Base-by-base conservation (phyloP, 2,888 invertebrate species). In the Yponomeuta plumbellus region DNA sequence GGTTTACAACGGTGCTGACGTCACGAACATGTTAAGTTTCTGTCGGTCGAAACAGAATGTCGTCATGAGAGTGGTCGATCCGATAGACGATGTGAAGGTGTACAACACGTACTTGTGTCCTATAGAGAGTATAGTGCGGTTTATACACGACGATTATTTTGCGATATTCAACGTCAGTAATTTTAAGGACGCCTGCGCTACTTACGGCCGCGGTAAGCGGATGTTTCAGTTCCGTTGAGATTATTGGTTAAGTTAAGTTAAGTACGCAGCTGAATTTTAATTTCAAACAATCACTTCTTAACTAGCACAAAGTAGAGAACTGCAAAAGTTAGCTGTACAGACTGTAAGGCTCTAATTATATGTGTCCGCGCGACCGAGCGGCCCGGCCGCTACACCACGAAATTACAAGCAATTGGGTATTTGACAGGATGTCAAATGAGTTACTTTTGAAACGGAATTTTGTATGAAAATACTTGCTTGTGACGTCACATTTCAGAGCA, bases 71-170 rank as follows among this genome's bases (percentile, higher is more conserved):
- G 86, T 88, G 69, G 71, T 88, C 70, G 77, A 93, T 75, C 79
- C 85, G 0, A 75, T 80, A 44, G 85, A 88, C 62, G 83, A 84
- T 68, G 68, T 80, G 68, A 86, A 83, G 66, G 75, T 80, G 2
- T 83, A 84, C 67, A 76, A 88, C 70, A 77, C 94, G 63, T 93
- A 94, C 77, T 82, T 96, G 1, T 98, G 97, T 84, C 95, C 96
- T 3, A 96, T 98, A 71, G 97, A 97, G 81, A 95, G 95, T 77
- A 97, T 98, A 69, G 95, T 97, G 11, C 91, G 97, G 70, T 97
- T 97, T 83, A 93, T 97, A 70, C 96, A 97, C 74, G 96, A 96
- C 73, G 96, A 97, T 84, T 97, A 97, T 80, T 97, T 98, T 77
- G 88, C 93, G 17, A 92, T 93, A 66, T 94, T 97, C 74, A 97